phyloP scores from a whole-genome alignment of 2,888 invertebrate genomes.

The Orthonychiurus folsomi region DNA sequence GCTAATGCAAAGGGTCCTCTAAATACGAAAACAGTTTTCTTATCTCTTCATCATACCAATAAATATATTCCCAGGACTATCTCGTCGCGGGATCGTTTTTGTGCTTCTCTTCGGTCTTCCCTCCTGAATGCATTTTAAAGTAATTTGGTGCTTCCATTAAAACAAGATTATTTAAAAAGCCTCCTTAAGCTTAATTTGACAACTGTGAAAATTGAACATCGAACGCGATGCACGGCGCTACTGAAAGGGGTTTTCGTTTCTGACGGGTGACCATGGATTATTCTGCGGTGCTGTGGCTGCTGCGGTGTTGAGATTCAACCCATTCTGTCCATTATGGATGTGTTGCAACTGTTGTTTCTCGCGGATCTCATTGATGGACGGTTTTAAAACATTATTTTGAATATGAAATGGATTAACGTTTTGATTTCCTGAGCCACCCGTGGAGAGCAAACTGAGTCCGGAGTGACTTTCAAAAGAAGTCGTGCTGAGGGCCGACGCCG shows the following conservation, averaged over 20 bases:
- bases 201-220: no score
- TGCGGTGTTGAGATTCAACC: not conserved
- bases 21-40: no score
- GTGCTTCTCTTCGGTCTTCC: no score
- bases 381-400: constrained; percentile 34
- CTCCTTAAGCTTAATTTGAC: no score
- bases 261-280: constrained; percentile 40
- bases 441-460: constrained; percentile 15
- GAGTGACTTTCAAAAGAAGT: constrained; percentile 31
- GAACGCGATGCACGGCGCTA: constrained; percentile 3
- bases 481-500: constrained; percentile 15
- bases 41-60: no score
- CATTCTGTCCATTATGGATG: constrained; percentile 3
- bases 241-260: constrained; percentile 37
- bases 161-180: no score
- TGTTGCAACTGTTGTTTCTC: constrained; percentile 37
- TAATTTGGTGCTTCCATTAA: no score
- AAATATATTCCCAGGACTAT: no score
- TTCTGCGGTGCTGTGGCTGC: constrained; percentile 26
- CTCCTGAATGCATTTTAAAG: not conserved
- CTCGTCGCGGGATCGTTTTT: no score
- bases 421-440: constrained; percentile 19
- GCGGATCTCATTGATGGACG: constrained; percentile 39
- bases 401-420: constrained; percentile 39
- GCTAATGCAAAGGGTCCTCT: no score